phyloP scores from a whole-genome alignment of 2,113 vertebrate genomes.

The Rutilus rutilus region DNA sequence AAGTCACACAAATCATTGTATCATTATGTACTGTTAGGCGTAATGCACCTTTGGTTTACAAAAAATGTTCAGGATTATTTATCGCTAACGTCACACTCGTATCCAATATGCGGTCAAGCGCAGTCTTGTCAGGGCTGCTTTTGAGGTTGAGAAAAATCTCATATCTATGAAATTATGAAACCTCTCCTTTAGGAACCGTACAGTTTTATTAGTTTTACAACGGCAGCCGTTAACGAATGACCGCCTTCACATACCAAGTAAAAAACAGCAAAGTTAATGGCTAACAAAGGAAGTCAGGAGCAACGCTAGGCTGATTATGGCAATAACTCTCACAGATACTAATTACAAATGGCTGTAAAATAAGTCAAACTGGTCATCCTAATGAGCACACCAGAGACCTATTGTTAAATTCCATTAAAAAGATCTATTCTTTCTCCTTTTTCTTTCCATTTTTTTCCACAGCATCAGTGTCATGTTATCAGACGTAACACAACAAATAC shows the following conservation, averaged over 20 bases:
- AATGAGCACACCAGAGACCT: conserved; percentile 81
- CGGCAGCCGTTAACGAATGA: conserved; percentile 73
- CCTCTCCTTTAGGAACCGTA: conserved; percentile 77
- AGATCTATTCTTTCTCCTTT: conserved; percentile 72
- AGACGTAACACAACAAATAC: conserved; percentile 68
- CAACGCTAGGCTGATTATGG: conserved; percentile 75
- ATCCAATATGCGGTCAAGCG: conserved; percentile 48
- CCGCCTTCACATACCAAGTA: conserved; percentile 69
- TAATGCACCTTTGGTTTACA: background rate
- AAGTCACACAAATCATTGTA: background rate
- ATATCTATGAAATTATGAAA: conserved; percentile 76
- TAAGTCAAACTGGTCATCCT: conserved; percentile 79
- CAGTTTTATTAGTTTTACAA: conserved; percentile 77
- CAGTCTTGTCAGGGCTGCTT: conserved; percentile 70
- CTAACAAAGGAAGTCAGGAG: conserved; percentile 71
- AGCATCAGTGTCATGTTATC: conserved; percentile 65
- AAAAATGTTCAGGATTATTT: conserved; percentile 19
- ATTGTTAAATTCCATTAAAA: conserved; percentile 80
- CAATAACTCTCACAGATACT: conserved; percentile 78
- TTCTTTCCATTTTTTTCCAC: conserved; percentile 67
- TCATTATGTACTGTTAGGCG: background rate
- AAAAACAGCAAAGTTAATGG: conserved; percentile 72
- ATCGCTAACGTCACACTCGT: conserved; percentile 30
- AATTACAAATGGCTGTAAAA: conserved; percentile 82
- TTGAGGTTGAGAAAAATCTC: conserved; percentile 72